These are phyloP conservation scores for Cirrhinus mrigala DNA, from an alignment of 2,797 vertebrate species.

Conservation along the genomic window DNA sequence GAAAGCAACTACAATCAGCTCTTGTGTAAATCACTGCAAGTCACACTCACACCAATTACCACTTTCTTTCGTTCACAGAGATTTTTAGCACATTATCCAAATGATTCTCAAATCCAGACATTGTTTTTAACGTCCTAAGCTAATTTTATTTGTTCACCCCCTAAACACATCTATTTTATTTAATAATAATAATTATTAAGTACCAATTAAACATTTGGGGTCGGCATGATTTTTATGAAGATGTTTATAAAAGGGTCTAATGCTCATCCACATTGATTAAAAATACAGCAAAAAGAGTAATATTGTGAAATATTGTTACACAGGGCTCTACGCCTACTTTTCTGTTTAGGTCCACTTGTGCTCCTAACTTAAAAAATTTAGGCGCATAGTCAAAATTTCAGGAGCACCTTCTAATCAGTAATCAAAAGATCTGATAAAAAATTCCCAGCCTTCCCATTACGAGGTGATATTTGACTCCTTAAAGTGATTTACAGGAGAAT, in stretches of 20 bases:
- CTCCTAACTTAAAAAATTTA: too few species aligned
- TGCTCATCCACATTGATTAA: not conserved
- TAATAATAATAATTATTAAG: too few species aligned
- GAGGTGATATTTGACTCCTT: too few species aligned
- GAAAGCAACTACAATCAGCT: not conserved
- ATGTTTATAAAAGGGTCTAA: not conserved
- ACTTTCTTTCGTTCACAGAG: constrained; percentile 11
- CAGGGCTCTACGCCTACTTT: too few species aligned
- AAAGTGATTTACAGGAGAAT: too few species aligned
- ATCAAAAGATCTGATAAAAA: too few species aligned
- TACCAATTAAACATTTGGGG: too few species aligned
- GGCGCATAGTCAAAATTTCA: too few species aligned
- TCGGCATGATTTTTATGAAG: too few species aligned
- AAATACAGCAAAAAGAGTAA: not conserved
- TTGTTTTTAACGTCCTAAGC: not conserved
- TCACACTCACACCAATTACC: constrained; percentile 22
- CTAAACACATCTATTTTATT: not conserved
- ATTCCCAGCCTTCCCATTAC: too few species aligned
- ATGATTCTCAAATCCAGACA: constrained; percentile 11
- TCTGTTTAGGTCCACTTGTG: too few species aligned
- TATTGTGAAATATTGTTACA: not conserved
- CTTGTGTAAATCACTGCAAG: constrained; percentile 26
- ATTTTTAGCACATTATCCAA: constrained; percentile 11
- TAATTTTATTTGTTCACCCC: not conserved
- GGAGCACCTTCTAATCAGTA: too few species aligned